Conservation (phyloP, 2,113 vertebrate genomes). For the Willisornis vidua region DNA sequence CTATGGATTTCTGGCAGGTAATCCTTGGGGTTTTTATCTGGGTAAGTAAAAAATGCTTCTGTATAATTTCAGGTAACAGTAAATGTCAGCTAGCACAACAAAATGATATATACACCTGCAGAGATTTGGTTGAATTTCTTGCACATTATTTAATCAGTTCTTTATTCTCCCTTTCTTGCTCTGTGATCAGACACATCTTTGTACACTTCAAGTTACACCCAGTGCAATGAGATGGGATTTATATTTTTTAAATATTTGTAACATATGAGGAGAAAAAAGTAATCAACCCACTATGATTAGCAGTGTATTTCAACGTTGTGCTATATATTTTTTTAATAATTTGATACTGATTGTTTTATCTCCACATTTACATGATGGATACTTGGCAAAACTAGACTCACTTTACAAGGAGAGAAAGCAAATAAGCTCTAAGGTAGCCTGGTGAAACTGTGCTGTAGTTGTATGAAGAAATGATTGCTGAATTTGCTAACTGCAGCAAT, state of each 20-base stretch:
- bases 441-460: neutral
- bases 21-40: neutral
- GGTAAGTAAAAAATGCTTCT: neutral
- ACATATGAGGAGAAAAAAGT: fast-evolving
- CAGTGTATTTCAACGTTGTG: neutral
- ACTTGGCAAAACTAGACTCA: neutral
- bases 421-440: neutral
- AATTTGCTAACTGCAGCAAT: neutral
- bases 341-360: neutral
- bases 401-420: neutral
- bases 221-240: neutral
- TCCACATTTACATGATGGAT: neutral
- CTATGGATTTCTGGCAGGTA: neutral
- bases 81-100: neutral
- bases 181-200: neutral
- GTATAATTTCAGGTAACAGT: neutral
- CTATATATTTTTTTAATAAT: neutral
- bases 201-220: neutral
- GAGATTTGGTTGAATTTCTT: neutral
- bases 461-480: neutral
- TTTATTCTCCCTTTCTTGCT: neutral
- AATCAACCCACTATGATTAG: neutral
- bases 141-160: neutral
- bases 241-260: neutral
- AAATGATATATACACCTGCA: neutral